A percentile compares a stretch with the other conserved stretches of the same genome.
These are phyloP conservation scores for Callyntrura guangdongensis DNA, from an alignment of 2,888 invertebrate species.

Conservation along the genomic window DNA sequence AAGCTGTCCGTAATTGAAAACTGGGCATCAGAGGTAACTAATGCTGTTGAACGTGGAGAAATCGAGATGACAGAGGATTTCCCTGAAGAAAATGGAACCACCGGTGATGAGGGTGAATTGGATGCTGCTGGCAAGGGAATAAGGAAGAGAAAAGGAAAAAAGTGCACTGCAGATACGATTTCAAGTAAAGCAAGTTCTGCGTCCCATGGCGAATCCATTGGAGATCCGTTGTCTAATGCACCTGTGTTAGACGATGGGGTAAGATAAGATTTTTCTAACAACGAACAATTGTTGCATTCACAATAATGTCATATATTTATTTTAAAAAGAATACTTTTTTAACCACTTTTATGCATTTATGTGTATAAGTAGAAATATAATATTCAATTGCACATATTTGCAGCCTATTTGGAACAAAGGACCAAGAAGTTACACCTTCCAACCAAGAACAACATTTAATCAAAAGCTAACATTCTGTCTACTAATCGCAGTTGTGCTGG, in stretches of 20 bases:
- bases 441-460: slow-evolving; percentile 83
- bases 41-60: slow-evolving; percentile 77
- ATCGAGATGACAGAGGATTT: slow-evolving; percentile 75
- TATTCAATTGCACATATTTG: background rate
- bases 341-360: background rate
- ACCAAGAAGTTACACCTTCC: slow-evolving; percentile 83
- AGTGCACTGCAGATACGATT: slow-evolving; percentile 57
- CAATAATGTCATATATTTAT: background rate
- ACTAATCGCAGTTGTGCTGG: slow-evolving; percentile 82
- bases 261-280: slow-evolving; percentile 53
- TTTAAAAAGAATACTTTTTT: background rate
- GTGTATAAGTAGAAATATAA: no score
- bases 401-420: slow-evolving; percentile 85
- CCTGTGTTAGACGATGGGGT: slow-evolving; percentile 84
- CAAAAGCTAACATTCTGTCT: slow-evolving; percentile 84
- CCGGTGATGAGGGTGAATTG: slow-evolving; percentile 57
- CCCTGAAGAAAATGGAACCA: slow-evolving; percentile 66
- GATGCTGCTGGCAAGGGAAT: slow-evolving; percentile 21
- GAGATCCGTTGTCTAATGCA: slow-evolving; percentile 82
- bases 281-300: background rate
- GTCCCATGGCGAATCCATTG: slow-evolving; percentile 66
- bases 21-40: slow-evolving; percentile 80
- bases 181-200: slow-evolving; percentile 61
- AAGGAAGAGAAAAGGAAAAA: slow-evolving; percentile 54
- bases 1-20: slow-evolving; percentile 80